These are phyloP conservation scores for Lucilia sericata DNA, from an alignment of 1,140 invertebrate genomes.

Conservation along the genomic window DNA sequence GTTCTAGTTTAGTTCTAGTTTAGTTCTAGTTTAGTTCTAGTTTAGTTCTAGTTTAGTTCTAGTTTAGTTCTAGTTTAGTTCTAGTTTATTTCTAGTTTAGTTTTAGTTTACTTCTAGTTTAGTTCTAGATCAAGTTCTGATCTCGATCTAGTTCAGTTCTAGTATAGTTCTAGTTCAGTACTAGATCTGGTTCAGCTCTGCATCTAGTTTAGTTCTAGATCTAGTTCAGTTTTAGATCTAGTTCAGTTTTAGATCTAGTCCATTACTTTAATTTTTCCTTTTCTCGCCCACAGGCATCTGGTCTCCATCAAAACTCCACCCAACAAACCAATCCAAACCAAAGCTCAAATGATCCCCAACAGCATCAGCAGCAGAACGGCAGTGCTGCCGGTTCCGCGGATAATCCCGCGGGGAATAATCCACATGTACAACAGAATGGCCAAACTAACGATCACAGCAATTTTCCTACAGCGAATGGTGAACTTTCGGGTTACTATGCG, in stretches of 20 bases:
- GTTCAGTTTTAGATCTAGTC: neutral
- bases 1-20: too few species aligned
- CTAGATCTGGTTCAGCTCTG: too few species aligned
- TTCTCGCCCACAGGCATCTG: constrained; percentile 57
- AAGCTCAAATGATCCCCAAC: constrained; percentile 70
- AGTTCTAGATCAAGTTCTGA: too few species aligned
- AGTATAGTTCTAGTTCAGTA: too few species aligned
- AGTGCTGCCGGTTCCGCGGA: constrained; percentile 52
- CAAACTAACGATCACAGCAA: constrained; percentile 64
- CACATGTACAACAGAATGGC: constrained; percentile 66
- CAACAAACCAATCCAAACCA: constrained; percentile 64
- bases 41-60: too few species aligned
- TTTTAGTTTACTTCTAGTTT: too few species aligned
- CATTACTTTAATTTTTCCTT: neutral
- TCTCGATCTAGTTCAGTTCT: too few species aligned
- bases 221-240: too few species aligned
- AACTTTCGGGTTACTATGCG: constrained; percentile 60
- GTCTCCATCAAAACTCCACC: constrained; percentile 58
- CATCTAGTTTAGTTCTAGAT: too few species aligned
- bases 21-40: too few species aligned
- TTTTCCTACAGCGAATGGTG: constrained; percentile 56
- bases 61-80: too few species aligned
- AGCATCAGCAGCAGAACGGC: constrained; percentile 72
- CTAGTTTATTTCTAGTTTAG: too few species aligned
- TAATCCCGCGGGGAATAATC: constrained; percentile 67